Evolutionary conservation across 2,888 invertebrate genomes (phyloP), one percentile per base, ranked within the genome.

Genomic region (Hecatera dysodea): DNA sequence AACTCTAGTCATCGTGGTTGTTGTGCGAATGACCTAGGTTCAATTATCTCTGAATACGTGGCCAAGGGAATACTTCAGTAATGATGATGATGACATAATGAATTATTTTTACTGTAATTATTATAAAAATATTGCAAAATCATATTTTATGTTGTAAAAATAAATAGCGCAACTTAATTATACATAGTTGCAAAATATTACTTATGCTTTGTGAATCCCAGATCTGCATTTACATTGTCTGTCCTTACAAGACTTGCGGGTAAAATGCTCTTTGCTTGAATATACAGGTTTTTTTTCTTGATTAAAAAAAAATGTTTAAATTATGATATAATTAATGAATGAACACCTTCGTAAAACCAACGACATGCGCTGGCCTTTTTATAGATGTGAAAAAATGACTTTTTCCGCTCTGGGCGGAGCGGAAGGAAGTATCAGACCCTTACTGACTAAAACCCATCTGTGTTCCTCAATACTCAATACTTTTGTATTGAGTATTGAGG

Each of bases 21-120:
- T 44, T 46, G 44, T 50, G 17, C 27, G 22, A 15, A 36, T 12
- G 53, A 46, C 33, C 44, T 50, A 56, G 15, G 39, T 22, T 50
- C 22, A 70, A 53, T 62, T 44, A 42, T 61, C 27, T 27, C 12
- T n/a, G 29, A 33, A 65, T 53, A 52, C 27, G 27, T 55, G n/a
- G n/a, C 15, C 56, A 65, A 61, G 60, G 48, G 22, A 33, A 59
- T 70, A 36, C 70, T 52, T 63, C 33, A 44, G n/a, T 44, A 33
- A 52, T 62, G n/a, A 52, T 50, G 19, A 46, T 67, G 3, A 46
- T 44, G 24, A 7, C 19, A 36, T 12, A 55, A 27, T 60, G 50
- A 24, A 50, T 36, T 36, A 52, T 73, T 39, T n/a, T 44, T n/a
- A 39, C 19, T 44, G 52, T 62, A 73, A 44, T 27, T 36, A 29